These are phyloP conservation scores for Drosophila ezoana DNA, from an alignment of 2,888 invertebrate species.

Conservation along the genomic window DNA sequence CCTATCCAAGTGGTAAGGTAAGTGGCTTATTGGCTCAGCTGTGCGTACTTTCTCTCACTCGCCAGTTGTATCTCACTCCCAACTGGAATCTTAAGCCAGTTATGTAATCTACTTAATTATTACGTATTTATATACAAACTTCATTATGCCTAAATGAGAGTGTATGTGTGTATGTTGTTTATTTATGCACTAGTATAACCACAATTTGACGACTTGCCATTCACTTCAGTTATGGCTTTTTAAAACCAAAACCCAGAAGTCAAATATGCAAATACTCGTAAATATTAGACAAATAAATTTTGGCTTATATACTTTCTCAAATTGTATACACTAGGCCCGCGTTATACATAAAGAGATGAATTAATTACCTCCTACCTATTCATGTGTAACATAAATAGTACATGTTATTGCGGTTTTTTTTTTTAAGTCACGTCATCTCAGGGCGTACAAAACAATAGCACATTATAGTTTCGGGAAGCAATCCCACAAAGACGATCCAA, in stretches of 20 bases:
- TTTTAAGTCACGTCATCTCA: conserved; percentile 25
- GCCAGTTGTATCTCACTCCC: conserved; percentile 24
- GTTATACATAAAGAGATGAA: conserved; percentile 3
- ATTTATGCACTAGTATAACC: conserved; percentile 36
- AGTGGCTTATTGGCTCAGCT: conserved; percentile 10
- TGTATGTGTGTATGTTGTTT: conserved; percentile 18
- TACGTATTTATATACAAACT: conserved; percentile 19
- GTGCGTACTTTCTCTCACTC: conserved; percentile 34
- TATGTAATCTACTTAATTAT: conserved; percentile 56
- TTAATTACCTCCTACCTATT: neutral
- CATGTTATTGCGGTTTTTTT: conserved; percentile 23
- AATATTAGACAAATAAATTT: neutral
- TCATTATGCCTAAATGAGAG: conserved; percentile 17
- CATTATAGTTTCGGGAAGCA: conserved; percentile 41
- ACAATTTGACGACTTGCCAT: conserved; percentile 62
- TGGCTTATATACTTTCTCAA: neutral
- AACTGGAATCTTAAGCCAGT: conserved; percentile 58
- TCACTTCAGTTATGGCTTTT: conserved; percentile 54
- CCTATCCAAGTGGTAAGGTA: neutral
- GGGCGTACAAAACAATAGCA: conserved; percentile 50
- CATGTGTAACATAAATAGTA: conserved; percentile 20
- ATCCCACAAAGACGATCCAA: conserved; percentile 14
- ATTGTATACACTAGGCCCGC: neutral
- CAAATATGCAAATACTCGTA: conserved; percentile 52
- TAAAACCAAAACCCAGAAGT: conserved; percentile 63